Evolutionary conservation across 2,888 invertebrate genomes (phyloP).

Genomic region (Chrysolina oricalcia): DNA sequence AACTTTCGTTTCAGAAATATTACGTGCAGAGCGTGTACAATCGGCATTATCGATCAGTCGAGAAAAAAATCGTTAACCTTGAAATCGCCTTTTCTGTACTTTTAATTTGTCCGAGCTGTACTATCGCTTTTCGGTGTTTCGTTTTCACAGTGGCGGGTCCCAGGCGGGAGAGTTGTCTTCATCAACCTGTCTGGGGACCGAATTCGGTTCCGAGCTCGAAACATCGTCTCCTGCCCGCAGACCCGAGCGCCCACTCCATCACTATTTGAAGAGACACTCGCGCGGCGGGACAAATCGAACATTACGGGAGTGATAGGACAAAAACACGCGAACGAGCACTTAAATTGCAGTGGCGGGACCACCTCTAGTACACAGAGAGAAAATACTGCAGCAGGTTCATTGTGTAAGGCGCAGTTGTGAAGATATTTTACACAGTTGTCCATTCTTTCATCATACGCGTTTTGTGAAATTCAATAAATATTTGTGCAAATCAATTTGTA

Average conservation of each 20-base stretch:
- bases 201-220: conserved; percentile 42
- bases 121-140: background rate
- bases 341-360: conserved; percentile 19
- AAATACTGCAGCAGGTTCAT: too few relatives aligned
- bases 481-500: too few relatives aligned
- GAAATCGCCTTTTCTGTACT: conserved; percentile 18
- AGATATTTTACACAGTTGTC: too few relatives aligned
- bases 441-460: too few relatives aligned
- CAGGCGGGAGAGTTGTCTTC: conserved; percentile 70
- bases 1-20: too few relatives aligned
- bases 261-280: conserved; percentile 67
- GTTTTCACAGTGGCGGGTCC: conserved; percentile 56
- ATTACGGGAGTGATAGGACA: conserved; percentile 62
- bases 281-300: conserved; percentile 66
- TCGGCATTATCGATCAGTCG: background rate
- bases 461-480: too few relatives aligned
- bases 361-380: too few relatives aligned
- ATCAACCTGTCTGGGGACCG: conserved; percentile 67
- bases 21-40: too few relatives aligned
- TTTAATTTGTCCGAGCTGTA: background rate
- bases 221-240: conserved; percentile 44
- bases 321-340: conserved; percentile 28
- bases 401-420: too few relatives aligned
- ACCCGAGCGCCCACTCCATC: conserved; percentile 64
- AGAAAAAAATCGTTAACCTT: conserved; percentile 44